phyloP scores from a whole-genome alignment of 1,140 invertebrate species.

The Eubasilissa regina region DNA sequence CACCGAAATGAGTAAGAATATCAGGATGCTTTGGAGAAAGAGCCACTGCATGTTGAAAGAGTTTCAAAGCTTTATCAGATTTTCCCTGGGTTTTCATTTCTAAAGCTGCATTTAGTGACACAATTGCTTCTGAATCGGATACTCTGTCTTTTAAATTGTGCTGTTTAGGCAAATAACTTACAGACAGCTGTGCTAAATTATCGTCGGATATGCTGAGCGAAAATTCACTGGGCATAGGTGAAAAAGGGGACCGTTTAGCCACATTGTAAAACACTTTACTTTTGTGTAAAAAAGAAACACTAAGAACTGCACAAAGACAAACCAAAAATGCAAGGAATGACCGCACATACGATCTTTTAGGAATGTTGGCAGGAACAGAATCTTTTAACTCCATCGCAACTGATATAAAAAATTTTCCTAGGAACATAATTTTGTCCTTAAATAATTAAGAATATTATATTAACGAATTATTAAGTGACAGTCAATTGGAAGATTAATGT shows the following conservation, averaged over 20 bases:
- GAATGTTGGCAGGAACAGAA: not conserved
- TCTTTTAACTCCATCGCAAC: conserved; percentile 7
- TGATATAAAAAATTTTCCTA: not conserved
- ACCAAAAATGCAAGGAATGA: conserved; percentile 25
- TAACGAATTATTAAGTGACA: no score
- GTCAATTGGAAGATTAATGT: no score
- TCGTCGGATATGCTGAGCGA: conserved; percentile 36
- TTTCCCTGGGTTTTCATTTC: conserved; percentile 89
- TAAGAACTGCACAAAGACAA: not conserved
- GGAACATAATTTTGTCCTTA: not conserved
- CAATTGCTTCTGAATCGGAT: conserved; percentile 80
- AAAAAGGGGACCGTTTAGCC: conserved; percentile 42
- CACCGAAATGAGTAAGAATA: conserved; percentile 92
- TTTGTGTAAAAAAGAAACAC: conserved; percentile 7
- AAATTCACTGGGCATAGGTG: conserved; percentile 45
- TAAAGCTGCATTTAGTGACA: conserved; percentile 86
- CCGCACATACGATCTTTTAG: not conserved
- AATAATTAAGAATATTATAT: no score
- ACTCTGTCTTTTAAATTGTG: conserved; percentile 31
- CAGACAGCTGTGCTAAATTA: conserved; percentile 29
- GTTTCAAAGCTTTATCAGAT: conserved; percentile 87
- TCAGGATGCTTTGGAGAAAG: conserved; percentile 94
- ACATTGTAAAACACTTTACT: conserved; percentile 11
- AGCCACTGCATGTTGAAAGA: conserved; percentile 92
- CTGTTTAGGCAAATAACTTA: conserved; percentile 33